Percentiles rank a stretch among this genome's conserved stretches.
Evolutionary conservation across 2,888 invertebrate species (phyloP).

Genomic region (Agrochola circellaris): DNA sequence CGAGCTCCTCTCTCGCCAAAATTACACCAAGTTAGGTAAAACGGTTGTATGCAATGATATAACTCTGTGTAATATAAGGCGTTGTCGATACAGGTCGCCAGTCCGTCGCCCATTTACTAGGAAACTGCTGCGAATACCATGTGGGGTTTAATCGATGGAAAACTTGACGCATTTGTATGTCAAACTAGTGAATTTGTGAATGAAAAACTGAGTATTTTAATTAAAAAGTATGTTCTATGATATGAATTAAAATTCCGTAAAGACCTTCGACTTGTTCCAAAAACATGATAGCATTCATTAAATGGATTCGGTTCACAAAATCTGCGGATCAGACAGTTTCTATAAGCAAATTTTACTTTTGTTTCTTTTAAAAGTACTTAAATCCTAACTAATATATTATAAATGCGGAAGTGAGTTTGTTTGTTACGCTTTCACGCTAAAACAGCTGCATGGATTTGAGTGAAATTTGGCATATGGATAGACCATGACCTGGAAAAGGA

Average conservation of each 20-base stretch:
- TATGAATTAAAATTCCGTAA: background rate
- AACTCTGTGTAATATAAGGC: background rate
- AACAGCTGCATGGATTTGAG: no score
- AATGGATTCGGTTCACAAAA: background rate
- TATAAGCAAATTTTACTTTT: background rate
- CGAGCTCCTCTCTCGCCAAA: background rate
- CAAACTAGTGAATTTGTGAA: background rate
- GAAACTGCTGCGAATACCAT: conserved; percentile 18
- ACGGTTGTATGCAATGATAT: conserved; percentile 34
- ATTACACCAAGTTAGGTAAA: conserved; percentile 6
- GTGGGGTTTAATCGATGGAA: conserved; percentile 1
- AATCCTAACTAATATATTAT: background rate
- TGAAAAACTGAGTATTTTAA: background rate
- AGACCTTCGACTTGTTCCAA: background rate
- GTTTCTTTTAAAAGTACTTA: background rate
- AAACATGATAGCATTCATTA: background rate
- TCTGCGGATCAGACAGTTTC: background rate
- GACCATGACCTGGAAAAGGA: no score
- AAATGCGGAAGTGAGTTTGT: no score
- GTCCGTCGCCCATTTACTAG: conserved; percentile 36
- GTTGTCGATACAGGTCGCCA: conserved; percentile 38
- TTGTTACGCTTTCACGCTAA: no score
- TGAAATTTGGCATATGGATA: no score
- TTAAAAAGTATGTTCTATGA: background rate
- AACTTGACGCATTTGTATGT: background rate